Conservation (phyloP, 2,113 vertebrate genomes). For the Pedetes capensis region DNA sequence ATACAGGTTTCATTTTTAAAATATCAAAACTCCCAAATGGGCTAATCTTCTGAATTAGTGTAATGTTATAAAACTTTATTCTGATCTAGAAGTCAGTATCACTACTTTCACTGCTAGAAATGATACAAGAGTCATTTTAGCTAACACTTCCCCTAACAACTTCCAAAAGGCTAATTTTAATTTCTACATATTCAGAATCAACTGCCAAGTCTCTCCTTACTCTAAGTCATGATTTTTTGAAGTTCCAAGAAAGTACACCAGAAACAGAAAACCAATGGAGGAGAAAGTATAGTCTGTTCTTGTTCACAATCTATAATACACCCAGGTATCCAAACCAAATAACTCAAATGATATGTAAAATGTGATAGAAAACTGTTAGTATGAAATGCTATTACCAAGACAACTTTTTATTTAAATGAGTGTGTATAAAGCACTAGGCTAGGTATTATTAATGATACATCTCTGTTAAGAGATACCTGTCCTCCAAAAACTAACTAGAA, state of each 20-base stretch:
- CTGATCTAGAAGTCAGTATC: neutral
- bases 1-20: neutral
- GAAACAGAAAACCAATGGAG: neutral
- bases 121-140: neutral
- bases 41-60: neutral
- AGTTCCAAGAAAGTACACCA: conserved; percentile 28
- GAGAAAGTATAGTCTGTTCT: neutral
- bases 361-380: neutral
- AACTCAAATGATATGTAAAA: neutral
- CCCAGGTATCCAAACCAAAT: neutral
- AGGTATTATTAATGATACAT: neutral
- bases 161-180: conserved; percentile 42
- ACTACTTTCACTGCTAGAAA: neutral
- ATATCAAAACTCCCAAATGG: neutral
- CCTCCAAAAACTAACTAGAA: neutral
- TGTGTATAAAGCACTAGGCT: neutral
- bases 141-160: neutral
- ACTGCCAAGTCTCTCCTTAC: neutral
- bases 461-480: neutral
- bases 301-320: neutral
- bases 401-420: neutral
- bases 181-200: conserved; percentile 22
- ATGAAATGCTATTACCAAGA: neutral
- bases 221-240: neutral
- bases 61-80: neutral